Evolutionary conservation across 1,140 invertebrate species (phyloP).

Genomic region (Grapholita molesta): DNA sequence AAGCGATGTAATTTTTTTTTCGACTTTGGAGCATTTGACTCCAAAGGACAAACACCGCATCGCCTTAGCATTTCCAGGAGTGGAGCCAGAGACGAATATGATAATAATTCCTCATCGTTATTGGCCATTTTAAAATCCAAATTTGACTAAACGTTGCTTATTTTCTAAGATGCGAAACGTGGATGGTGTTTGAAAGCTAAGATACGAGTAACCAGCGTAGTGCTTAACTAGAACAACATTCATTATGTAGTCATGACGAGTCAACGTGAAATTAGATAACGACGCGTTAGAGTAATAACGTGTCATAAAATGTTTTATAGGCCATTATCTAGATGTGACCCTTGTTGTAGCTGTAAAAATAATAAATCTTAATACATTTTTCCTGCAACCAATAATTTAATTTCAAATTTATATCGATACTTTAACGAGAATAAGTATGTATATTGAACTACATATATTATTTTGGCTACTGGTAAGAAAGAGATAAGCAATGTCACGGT

Average conservation of each 20-base stretch:
- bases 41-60: constrained; percentile 42
- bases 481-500: too few species aligned
- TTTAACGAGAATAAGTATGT: too few species aligned
- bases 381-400: constrained; percentile 25
- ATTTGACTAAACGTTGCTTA: not conserved
- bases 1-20: constrained; percentile 34
- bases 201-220: not conserved
- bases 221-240: not conserved
- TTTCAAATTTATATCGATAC: not conserved
- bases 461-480: too few species aligned
- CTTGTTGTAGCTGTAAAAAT: not conserved
- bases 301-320: not conserved
- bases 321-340: not conserved
- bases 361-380: constrained; percentile 21
- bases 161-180: not conserved
- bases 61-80: constrained; percentile 41
- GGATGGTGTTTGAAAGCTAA: not conserved
- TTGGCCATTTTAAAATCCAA: not conserved
- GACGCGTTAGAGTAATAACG: not conserved
- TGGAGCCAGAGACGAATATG: constrained; percentile 39
- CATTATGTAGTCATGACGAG: not conserved
- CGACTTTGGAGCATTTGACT: constrained; percentile 27
- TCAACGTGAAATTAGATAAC: not conserved
- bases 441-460: too few species aligned
- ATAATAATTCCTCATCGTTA: constrained; percentile 26